Percentiles rank a stretch among this genome's conserved stretches.
Conservation (phyloP, 2,888 invertebrate genomes). For the Trachelus iudaicus region DNA sequence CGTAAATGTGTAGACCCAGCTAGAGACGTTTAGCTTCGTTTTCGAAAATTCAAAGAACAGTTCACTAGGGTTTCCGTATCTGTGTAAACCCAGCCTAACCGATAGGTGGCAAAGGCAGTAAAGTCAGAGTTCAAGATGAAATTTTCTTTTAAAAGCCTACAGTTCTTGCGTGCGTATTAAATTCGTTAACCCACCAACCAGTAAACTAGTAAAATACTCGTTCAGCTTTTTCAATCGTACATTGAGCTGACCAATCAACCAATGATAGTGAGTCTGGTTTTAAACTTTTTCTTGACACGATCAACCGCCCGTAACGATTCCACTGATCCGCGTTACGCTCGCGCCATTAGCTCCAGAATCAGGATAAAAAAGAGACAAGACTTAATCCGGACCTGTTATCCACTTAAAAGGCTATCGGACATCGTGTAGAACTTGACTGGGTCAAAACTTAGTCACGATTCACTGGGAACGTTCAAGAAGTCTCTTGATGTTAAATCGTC, state of each 20-base stretch:
- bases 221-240: background rate
- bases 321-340: background rate
- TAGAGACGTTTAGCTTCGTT: background rate
- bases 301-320: background rate
- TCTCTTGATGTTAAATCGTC: background rate
- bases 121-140: background rate
- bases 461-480: background rate
- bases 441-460: background rate
- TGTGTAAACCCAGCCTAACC: background rate
- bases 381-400: constrained; percentile 1
- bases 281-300: background rate
- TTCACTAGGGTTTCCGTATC: background rate
- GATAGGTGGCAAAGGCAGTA: background rate
- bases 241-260: background rate
- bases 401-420: constrained; percentile 1
- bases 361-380: background rate
- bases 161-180: background rate
- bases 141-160: background rate
- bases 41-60: background rate
- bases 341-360: background rate
- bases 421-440: background rate
- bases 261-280: background rate
- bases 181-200: background rate
- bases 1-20: background rate
- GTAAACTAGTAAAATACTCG: background rate